Evolutionary conservation across 2,888 invertebrate genomes (phyloP), one percentile per base, ranked within the genome.

Genomic region (Plebejus anna): DNA sequence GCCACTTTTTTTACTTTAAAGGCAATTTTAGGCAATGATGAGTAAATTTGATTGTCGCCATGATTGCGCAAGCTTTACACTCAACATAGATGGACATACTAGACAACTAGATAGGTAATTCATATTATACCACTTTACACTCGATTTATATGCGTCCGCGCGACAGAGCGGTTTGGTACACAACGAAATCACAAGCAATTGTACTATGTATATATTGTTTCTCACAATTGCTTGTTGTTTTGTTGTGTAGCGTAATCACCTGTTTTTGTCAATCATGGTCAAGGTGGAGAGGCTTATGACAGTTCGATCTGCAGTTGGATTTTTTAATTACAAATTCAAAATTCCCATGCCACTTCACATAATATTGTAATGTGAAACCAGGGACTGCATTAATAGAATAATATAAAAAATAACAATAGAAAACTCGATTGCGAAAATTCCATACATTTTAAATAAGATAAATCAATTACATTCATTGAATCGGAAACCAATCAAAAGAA

Each of bases 401-500:
- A 13, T 16, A 22, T 66, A 32, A 66, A 32, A 66, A 66, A 32
- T 66, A 9, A 1, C 61, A 28, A 61, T 61, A 28, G 59, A 0
- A 61, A 32, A 66, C 1, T 72, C 11, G 9, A 72, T 9, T 47
- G 42, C 71, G 5, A 28, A 51, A 73, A 55, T 55, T 73, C 51
- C 13, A 55, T 73, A 51, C 28, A 73, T 73, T 73, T 73, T 73
- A 73, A 16, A 73, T 73, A 51, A 73, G 28, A 55, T 47, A 51
- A 73, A 73, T 73, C 73, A 73, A 73, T 73, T 73, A 55, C 73
- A 55, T 73, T 73, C 51, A 79, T 79, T 79, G 80, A 79, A 83
- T 87, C 80, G 84, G 81, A 86, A 87, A 85, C 84, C 89, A 90
- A 90, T 90, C 89, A 89, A 89, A 90, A 89, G 87, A 85, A 89